phyloP scores from a whole-genome alignment of 2,113 vertebrate genomes.

The Prietella phreatophila region DNA sequence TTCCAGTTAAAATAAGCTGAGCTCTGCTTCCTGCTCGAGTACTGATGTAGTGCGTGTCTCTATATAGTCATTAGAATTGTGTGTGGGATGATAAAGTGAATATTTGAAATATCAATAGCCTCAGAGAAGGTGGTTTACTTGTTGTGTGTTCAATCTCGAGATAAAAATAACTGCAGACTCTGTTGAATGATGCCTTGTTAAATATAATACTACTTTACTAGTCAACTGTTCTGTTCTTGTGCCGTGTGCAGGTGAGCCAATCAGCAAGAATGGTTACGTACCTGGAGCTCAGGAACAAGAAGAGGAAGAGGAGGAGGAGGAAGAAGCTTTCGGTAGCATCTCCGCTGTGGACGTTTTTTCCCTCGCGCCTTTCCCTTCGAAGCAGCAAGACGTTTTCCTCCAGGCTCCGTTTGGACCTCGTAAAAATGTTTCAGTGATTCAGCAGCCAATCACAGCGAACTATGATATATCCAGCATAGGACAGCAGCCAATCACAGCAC shows the following conservation, averaged over 20 bases:
- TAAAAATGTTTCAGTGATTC: conserved; percentile 65
- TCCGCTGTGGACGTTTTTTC: conserved; percentile 69
- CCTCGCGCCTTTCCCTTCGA: conserved; percentile 71
- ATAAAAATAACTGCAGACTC: background rate
- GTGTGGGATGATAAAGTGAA: background rate
- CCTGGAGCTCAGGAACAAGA: background rate
- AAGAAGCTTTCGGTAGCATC: conserved; percentile 54
- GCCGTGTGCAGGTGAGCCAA: conserved; percentile 62
- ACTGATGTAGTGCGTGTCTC: background rate
- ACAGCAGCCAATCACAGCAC: conserved; percentile 85
- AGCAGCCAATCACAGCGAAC: conserved; percentile 85
- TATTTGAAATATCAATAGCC: background rate
- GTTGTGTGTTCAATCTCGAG: background rate
- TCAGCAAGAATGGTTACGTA: conserved; percentile 48
- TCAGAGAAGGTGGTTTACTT: background rate
- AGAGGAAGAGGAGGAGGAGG: conserved; percentile 32
- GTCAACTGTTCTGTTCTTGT: background rate
- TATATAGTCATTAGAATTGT: background rate
- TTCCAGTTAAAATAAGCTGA: too few species aligned
- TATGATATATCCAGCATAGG: conserved; percentile 83
- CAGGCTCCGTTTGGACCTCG: conserved; percentile 85
- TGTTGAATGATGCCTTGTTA: background rate
- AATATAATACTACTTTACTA: background rate
- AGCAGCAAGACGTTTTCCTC: conserved; percentile 80
- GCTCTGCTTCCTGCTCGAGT: too few species aligned